A percentile compares a stretch with the other conserved stretches of the same genome.
These are phyloP conservation scores for Nycticorax nycticorax DNA, from an alignment of 2,113 vertebrate species.

Conservation along the genomic window DNA sequence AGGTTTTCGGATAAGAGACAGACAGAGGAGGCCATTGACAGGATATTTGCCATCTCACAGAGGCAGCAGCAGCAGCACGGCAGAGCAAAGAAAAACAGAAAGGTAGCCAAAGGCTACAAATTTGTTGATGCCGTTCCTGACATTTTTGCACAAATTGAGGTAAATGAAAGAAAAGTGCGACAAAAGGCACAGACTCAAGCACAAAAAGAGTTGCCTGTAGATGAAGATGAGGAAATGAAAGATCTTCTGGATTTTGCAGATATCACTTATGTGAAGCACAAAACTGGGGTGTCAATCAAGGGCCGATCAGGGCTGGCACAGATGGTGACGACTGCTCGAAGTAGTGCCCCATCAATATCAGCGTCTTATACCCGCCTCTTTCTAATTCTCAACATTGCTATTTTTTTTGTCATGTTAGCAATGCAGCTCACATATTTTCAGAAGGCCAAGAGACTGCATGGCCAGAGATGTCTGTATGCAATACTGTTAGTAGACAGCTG, in stretches of 20 bases:
- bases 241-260: conserved; percentile 91
- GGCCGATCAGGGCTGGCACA: conserved; percentile 78
- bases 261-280: conserved; percentile 77
- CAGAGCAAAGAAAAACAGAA: conserved; percentile 81
- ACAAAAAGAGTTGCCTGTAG: conserved; percentile 86
- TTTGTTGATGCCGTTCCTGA: conserved; percentile 87
- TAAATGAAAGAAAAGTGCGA: conserved; percentile 87
- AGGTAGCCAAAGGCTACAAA: conserved; percentile 78
- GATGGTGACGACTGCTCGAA: conserved; percentile 72
- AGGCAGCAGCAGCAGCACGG: conserved; percentile 75
- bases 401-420: conserved; percentile 91
- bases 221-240: conserved; percentile 85
- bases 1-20: conserved; percentile 92
- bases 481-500: conserved; percentile 90
- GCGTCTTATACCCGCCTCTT: conserved; percentile 91
- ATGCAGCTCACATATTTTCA: conserved; percentile 90
- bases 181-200: conserved; percentile 84
- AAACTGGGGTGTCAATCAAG: conserved; percentile 70
- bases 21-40: conserved; percentile 86
- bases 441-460: conserved; percentile 85
- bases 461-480: conserved; percentile 90
- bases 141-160: conserved; percentile 94
- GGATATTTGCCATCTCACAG: conserved; percentile 86
- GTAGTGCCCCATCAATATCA: conserved; percentile 74
- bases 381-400: conserved; percentile 92